These are phyloP conservation scores for Salticus scenicus DNA, from an alignment of 2,888 invertebrate genomes.

Conservation along the genomic window DNA sequence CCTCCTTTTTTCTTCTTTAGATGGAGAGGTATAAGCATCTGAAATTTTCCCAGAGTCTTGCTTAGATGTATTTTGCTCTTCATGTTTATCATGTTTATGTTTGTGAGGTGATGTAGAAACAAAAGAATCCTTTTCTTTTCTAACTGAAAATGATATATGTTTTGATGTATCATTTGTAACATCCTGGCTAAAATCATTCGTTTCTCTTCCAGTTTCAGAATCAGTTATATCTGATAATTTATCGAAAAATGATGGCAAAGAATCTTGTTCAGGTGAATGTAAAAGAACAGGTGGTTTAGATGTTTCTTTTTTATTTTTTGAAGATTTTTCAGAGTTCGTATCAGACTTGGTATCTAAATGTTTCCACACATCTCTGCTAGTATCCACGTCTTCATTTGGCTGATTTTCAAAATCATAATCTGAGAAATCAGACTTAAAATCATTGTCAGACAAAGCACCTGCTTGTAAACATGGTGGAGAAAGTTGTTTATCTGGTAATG, in stretches of 20 bases:
- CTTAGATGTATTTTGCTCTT: conserved; percentile 25
- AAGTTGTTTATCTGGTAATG: conserved; percentile 48
- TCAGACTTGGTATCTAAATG: conserved; percentile 48
- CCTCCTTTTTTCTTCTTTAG: conserved; percentile 68
- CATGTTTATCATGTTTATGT: conserved; percentile 45
- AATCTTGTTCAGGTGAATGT: conserved; percentile 53
- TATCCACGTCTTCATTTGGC: conserved; percentile 33
- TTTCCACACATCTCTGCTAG: conserved; percentile 49
- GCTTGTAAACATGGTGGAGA: conserved; percentile 64
- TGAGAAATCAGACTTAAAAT: conserved; percentile 67
- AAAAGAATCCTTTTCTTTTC: conserved; percentile 52
- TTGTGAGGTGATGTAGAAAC: conserved; percentile 30
- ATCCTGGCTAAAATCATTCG: conserved; percentile 43
- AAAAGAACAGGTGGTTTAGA: conserved; percentile 17
- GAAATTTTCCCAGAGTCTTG: conserved; percentile 39
- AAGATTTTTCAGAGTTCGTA: conserved; percentile 50
- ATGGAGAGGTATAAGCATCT: conserved; percentile 36
- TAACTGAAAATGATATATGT: conserved; percentile 20
- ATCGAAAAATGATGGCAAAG: conserved; percentile 59
- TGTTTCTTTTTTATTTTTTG: conserved; percentile 39
- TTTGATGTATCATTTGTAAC: conserved; percentile 27
- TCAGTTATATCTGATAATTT: conserved; percentile 56
- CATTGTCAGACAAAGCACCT: conserved; percentile 64
- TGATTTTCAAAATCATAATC: conserved; percentile 66
- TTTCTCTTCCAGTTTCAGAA: conserved; percentile 46